Evolutionary conservation across 2,797 vertebrate species (phyloP).

Genomic region (Galago senegalensis): DNA sequence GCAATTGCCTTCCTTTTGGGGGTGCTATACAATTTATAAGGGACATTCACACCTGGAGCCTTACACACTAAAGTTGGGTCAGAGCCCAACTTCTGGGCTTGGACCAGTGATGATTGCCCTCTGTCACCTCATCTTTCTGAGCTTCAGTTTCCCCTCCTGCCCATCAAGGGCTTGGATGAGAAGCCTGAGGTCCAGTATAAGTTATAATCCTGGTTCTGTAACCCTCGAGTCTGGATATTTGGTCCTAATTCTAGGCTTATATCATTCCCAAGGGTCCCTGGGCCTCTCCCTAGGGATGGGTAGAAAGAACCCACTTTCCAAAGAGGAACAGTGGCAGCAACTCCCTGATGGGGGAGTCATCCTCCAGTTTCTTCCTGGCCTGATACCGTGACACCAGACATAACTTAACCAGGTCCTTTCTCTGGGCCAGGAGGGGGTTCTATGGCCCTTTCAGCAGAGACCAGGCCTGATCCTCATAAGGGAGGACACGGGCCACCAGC

Average conservation of each 20-base stretch:
- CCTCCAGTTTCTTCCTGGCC: not conserved
- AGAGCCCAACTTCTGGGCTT: not conserved
- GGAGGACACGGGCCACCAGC: not conserved
- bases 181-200: not conserved
- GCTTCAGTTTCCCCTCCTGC: not conserved
- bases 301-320: not conserved
- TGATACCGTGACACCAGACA: fast-evolving
- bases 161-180: not conserved
- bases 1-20: not conserved
- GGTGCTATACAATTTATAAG: not conserved
- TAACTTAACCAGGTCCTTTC: not conserved
- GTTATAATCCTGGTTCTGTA: not conserved
- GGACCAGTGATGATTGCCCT: not conserved
- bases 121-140: not conserved
- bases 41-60: not conserved
- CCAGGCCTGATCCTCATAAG: not conserved
- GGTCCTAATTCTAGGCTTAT: not conserved
- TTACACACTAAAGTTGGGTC: not conserved
- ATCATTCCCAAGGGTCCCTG: not conserved
- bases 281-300: not conserved
- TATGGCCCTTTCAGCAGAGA: too few species aligned
- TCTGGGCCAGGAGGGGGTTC: not conserved
- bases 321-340: not conserved
- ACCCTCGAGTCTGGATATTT: not conserved
- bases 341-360: fast-evolving